phyloP scores from a whole-genome alignment of 2,797 vertebrate genomes.

The Dermochelys coriacea region DNA sequence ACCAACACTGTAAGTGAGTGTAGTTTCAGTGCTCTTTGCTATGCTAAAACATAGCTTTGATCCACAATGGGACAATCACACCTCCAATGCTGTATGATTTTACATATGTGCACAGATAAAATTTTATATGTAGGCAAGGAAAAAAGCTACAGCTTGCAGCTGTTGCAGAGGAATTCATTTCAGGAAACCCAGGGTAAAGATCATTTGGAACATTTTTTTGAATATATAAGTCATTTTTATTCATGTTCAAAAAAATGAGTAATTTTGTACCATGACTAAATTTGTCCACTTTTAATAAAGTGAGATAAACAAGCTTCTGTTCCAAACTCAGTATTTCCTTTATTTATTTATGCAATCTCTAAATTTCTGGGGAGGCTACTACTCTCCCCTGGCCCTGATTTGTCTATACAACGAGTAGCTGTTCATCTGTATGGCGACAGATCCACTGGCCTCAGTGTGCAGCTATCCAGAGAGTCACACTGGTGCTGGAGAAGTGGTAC shows the following conservation, averaged over 20 bases:
- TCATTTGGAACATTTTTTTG: neutral
- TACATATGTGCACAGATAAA: neutral
- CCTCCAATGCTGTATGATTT: neutral
- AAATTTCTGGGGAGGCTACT: neutral
- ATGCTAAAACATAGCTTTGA: neutral
- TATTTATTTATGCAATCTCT: neutral
- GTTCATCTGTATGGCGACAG: neutral
- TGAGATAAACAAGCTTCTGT: neutral
- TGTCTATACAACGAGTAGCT: neutral
- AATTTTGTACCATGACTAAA: neutral
- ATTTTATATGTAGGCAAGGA: neutral
- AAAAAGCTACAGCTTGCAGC: neutral
- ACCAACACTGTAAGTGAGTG: neutral
- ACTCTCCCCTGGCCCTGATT: neutral
- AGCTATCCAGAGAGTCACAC: neutral
- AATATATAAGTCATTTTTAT: rapidly evolving
- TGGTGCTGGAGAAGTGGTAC: neutral
- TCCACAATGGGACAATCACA: neutral
- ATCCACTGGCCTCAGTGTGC: neutral
- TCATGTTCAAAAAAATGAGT: neutral
- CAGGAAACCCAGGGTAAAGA: neutral
- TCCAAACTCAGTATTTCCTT: neutral
- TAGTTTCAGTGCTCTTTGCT: rapidly evolving
- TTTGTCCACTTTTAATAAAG: neutral
- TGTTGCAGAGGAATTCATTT: neutral